phyloP scores from a whole-genome alignment of 2,888 invertebrate genomes.

The Tethea ocularis region DNA sequence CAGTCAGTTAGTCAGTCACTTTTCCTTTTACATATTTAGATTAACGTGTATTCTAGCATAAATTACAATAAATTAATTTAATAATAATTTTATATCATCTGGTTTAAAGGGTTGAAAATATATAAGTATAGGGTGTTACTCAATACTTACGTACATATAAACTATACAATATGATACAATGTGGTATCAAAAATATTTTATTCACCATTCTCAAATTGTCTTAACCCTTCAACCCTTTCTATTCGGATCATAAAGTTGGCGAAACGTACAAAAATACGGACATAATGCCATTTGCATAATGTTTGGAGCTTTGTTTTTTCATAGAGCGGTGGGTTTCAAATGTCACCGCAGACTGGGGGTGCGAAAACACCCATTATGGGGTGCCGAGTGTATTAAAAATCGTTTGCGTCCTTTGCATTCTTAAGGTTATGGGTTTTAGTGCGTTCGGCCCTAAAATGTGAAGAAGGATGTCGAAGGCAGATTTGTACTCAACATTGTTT shows the following conservation, averaged over 20 bases:
- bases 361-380: conserved; percentile 79
- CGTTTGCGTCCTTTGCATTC: conserved; percentile 76
- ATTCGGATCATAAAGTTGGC: conserved; percentile 79
- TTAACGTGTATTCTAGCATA: neutral
- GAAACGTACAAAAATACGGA: conserved; percentile 80
- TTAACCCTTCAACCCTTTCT: conserved; percentile 79
- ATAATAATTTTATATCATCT: neutral
- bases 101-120: neutral
- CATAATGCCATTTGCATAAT: conserved; percentile 84
- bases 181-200: conserved; percentile 68
- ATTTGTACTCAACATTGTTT: conserved; percentile 13
- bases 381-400: conserved; percentile 80
- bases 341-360: conserved; percentile 80
- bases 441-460: conserved; percentile 44
- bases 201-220: conserved; percentile 63
- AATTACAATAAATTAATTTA: neutral
- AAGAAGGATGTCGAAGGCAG: conserved; percentile 13
- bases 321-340: conserved; percentile 78
- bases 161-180: conserved; percentile 64
- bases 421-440: conserved; percentile 75
- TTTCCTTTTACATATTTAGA: too few relatives aligned
- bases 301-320: conserved; percentile 81
- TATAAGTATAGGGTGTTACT: conserved; percentile 17
- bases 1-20: too few relatives aligned
- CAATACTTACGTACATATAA: conserved; percentile 56